phyloP scores from a whole-genome alignment of 2,113 vertebrate genomes.

The Sarotherodon lohbergeri region DNA sequence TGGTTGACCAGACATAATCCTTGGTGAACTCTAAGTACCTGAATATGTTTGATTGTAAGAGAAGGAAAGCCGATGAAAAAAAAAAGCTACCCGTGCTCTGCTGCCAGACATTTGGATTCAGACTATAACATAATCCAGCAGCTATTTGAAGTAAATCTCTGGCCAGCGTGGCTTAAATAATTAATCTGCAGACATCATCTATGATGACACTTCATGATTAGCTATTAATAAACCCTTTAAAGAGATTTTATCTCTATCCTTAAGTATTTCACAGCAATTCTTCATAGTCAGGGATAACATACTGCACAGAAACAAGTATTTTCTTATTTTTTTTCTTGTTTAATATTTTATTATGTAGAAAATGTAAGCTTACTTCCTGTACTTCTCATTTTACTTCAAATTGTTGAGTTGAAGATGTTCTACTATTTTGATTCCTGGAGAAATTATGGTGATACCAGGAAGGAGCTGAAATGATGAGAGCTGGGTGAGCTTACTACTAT shows the following conservation, averaged over 20 bases:
- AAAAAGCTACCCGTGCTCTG: constrained; percentile 2
- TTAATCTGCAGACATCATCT: constrained; percentile 13
- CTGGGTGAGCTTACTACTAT: background rate
- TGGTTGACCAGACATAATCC: constrained; percentile 62
- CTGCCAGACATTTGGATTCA: constrained; percentile 51
- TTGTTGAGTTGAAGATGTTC: background rate
- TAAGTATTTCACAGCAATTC: background rate
- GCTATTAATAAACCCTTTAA: background rate
- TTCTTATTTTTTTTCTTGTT: background rate
- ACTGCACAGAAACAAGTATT: background rate
- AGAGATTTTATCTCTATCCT: background rate
- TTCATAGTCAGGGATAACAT: background rate
- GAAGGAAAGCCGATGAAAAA: constrained; percentile 25
- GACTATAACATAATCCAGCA: constrained; percentile 47
- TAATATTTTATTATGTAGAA: background rate
- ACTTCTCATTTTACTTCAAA: background rate
- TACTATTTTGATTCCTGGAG: background rate
- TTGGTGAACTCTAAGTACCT: constrained; percentile 59
- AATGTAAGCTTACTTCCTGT: background rate
- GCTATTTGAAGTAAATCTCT: constrained; percentile 35
- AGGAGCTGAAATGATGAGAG: background rate
- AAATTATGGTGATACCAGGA: background rate
- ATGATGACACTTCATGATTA: background rate
- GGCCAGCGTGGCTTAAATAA: constrained; percentile 38
- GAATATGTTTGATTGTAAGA: constrained; percentile 59